Conservation (phyloP, 2,113 vertebrate species). For the Pseudolaguvia tuberculata region DNA sequence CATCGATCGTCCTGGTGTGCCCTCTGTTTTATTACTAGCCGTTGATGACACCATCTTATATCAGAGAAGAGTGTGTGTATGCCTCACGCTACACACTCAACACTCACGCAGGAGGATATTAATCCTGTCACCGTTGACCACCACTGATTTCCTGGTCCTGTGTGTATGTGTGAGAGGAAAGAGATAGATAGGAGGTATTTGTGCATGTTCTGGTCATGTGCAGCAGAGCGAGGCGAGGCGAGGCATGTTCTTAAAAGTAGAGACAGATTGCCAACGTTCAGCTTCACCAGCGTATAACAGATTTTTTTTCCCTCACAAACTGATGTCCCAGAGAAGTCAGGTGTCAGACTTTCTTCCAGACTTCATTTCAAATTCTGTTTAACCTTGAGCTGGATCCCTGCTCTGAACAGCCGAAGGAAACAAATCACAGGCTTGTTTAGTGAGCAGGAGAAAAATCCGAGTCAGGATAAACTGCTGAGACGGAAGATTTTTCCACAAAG, state of each 20-base stretch:
- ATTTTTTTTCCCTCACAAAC: neutral
- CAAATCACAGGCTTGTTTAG: neutral
- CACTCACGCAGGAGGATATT: conserved; percentile 37
- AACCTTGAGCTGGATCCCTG: neutral
- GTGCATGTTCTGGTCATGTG: conserved; percentile 39
- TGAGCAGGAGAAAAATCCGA: neutral
- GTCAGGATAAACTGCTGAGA: neutral
- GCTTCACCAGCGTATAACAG: neutral
- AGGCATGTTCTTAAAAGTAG: neutral
- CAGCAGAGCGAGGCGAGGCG: conserved; percentile 20
- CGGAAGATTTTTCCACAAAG: neutral
- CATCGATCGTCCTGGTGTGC: conserved; percentile 19
- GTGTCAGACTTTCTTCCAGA: neutral
- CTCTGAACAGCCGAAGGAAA: neutral
- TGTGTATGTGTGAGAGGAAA: conserved; percentile 18
- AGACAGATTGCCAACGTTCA: conserved; percentile 20
- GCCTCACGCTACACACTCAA: conserved; percentile 3
- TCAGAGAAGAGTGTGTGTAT: conserved; percentile 15
- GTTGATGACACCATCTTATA: conserved; percentile 17
- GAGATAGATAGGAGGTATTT: conserved; percentile 18
- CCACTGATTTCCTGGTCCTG: conserved; percentile 31
- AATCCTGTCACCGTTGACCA: conserved; percentile 43
- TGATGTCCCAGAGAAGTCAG: neutral
- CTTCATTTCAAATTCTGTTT: neutral
- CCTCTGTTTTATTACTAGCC: conserved; percentile 17